phyloP scores from a whole-genome alignment of 2,888 invertebrate genomes.

The Glomeris marginata region DNA sequence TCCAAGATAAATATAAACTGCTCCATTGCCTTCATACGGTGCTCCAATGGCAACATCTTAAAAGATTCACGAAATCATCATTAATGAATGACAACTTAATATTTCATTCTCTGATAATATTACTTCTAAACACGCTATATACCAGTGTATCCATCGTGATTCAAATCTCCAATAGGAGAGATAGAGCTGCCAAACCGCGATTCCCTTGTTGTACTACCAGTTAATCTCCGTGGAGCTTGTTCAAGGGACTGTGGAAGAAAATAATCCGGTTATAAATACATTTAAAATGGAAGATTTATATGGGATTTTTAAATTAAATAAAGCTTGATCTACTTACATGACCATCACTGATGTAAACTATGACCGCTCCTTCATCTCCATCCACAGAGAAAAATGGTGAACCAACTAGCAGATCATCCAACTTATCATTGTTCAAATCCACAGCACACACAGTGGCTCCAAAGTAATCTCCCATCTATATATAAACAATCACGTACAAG shows the following conservation, averaged over 20 bases:
- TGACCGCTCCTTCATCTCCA: slow-evolving; percentile 47
- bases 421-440: slow-evolving; percentile 46
- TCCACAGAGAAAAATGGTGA: slow-evolving; percentile 36
- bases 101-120: neutral
- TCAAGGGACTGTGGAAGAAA: slow-evolving; percentile 26
- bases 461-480: slow-evolving; percentile 47
- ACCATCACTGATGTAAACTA: slow-evolving; percentile 37
- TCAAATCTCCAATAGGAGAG: slow-evolving; percentile 45
- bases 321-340: slow-evolving; percentile 30
- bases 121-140: slow-evolving; percentile 14
- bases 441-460: slow-evolving; percentile 45
- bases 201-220: slow-evolving; percentile 60
- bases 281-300: slow-evolving; percentile 61
- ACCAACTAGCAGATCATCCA: slow-evolving; percentile 47
- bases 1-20: slow-evolving; percentile 48
- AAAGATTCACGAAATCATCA: slow-evolving; percentile 2
- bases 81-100: neutral
- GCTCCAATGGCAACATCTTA: slow-evolving; percentile 48
- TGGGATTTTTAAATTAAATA: slow-evolving; percentile 14
- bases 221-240: slow-evolving; percentile 36
- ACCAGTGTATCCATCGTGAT: slow-evolving; percentile 47
- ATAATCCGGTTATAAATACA: slow-evolving; percentile 20
- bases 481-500: neutral
- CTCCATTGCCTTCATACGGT: slow-evolving; percentile 48
- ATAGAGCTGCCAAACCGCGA: slow-evolving; percentile 48